A percentile compares a stretch with the other conserved stretches of the same genome.
Evolutionary conservation across 2,113 vertebrate genomes (phyloP).

Genomic region (Narcine bancroftii): DNA sequence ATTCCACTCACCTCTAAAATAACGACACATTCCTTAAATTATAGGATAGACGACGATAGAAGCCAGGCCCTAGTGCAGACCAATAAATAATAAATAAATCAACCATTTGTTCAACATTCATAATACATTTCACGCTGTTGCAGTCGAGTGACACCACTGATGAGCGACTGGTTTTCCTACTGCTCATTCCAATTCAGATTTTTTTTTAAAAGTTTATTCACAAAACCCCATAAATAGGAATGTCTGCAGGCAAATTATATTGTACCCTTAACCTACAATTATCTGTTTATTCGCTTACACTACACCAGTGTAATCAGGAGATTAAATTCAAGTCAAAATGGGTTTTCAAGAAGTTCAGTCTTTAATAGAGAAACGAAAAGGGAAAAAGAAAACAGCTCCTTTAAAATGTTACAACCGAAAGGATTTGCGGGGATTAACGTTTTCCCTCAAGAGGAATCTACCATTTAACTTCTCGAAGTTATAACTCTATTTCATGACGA

Average conservation of each 20-base stretch:
- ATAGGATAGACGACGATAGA: not conserved
- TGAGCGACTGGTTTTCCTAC: not conserved
- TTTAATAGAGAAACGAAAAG: not conserved
- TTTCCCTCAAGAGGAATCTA: not conserved
- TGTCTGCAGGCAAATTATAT: not conserved
- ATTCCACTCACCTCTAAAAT: not conserved
- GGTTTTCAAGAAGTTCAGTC: not conserved
- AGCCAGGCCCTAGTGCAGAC: slow-evolving; percentile 22
- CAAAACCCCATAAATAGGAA: not conserved
- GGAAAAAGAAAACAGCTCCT: not conserved
- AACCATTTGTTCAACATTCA: slow-evolving; percentile 13
- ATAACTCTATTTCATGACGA: not conserved
- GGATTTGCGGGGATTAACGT: too few relatives aligned
- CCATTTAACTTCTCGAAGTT: slow-evolving; percentile 19
- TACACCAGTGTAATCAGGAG: too few relatives aligned
- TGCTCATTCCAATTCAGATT: slow-evolving; percentile 10
- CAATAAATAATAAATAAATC: slow-evolving; percentile 29
- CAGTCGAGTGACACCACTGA: not conserved
- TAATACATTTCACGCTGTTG: not conserved
- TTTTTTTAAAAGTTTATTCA: not conserved
- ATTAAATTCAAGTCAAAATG: too few relatives aligned
- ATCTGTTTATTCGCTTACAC: not conserved
- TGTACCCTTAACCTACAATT: not conserved
- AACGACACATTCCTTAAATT: slow-evolving; percentile 2
- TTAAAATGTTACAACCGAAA: not conserved